Evolutionary conservation across 2,888 invertebrate genomes (phyloP).

Genomic region (Tetropium fuscum): DNA sequence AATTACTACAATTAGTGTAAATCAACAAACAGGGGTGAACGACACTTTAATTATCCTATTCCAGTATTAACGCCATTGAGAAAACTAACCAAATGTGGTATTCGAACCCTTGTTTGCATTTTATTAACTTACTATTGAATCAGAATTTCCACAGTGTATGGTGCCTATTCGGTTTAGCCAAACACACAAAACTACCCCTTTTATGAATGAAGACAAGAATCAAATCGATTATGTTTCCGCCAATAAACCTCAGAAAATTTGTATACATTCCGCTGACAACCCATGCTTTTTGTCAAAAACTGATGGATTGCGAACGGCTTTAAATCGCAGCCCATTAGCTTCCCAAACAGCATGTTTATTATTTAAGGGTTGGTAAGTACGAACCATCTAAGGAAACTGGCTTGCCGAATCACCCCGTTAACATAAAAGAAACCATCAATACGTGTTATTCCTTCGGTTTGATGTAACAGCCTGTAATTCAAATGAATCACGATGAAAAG

Average conservation of each 20-base stretch:
- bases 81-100: too few species aligned
- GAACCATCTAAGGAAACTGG: background rate
- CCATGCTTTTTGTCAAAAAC: slow-evolving; percentile 1
- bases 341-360: slow-evolving; percentile 16
- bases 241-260: background rate
- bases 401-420: slow-evolving; percentile 6
- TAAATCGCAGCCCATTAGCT: slow-evolving; percentile 5
- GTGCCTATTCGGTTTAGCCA: too few species aligned
- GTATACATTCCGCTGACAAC: background rate
- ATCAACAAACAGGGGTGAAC: too few species aligned
- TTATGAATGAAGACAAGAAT: too few species aligned
- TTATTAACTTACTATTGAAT: too few species aligned
- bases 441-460: slow-evolving; percentile 6
- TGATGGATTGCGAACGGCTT: slow-evolving; percentile 10
- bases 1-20: too few species aligned
- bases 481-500: slow-evolving; percentile 17
- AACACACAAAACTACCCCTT: too few species aligned
- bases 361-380: slow-evolving; percentile 4
- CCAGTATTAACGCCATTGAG: too few species aligned
- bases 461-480: slow-evolving; percentile 1
- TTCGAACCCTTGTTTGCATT: too few species aligned
- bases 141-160: too few species aligned
- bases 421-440: slow-evolving; percentile 5
- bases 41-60: too few species aligned
- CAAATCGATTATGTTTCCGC: background rate